These are phyloP conservation scores for Moxostoma hubbsi DNA, from an alignment of 2,797 vertebrate genomes.

Conservation along the genomic window DNA sequence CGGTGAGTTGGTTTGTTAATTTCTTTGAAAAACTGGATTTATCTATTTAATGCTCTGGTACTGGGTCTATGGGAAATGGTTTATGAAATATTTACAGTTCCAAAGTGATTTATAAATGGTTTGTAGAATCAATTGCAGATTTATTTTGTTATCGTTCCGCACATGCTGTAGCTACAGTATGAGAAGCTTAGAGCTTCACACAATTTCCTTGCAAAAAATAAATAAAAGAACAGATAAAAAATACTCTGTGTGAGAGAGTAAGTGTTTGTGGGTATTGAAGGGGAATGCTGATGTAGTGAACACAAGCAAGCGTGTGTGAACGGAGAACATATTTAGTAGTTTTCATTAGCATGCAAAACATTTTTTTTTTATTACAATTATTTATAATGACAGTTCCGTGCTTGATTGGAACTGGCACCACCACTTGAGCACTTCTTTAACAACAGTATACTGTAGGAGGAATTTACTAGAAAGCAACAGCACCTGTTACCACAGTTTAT, in stretches of 20 bases:
- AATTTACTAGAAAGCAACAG: too few species aligned
- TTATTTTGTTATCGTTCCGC: constrained; percentile 40
- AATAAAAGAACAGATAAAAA: constrained; percentile 29
- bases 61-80: constrained; percentile 21
- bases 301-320: not conserved
- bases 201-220: constrained; percentile 10
- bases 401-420: too few species aligned
- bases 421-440: too few species aligned
- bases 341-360: not conserved
- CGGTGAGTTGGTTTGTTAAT: constrained; percentile 22
- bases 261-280: constrained; percentile 21
- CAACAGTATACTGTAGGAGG: too few species aligned
- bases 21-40: constrained; percentile 3
- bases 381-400: too few species aligned
- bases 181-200: constrained; percentile 40
- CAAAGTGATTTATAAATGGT: constrained; percentile 34
- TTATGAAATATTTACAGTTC: constrained; percentile 25
- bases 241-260: not conserved
- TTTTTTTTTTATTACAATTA: too few species aligned
- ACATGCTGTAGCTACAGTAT: constrained; percentile 25
- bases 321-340: not conserved
- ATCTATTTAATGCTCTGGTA: constrained; percentile 39
- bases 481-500: too few species aligned
- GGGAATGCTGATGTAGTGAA: constrained; percentile 28
- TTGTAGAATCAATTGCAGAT: constrained; percentile 44